Evolutionary conservation across 2,113 vertebrate species (phyloP).

Genomic region (Morone chrysops): DNA sequence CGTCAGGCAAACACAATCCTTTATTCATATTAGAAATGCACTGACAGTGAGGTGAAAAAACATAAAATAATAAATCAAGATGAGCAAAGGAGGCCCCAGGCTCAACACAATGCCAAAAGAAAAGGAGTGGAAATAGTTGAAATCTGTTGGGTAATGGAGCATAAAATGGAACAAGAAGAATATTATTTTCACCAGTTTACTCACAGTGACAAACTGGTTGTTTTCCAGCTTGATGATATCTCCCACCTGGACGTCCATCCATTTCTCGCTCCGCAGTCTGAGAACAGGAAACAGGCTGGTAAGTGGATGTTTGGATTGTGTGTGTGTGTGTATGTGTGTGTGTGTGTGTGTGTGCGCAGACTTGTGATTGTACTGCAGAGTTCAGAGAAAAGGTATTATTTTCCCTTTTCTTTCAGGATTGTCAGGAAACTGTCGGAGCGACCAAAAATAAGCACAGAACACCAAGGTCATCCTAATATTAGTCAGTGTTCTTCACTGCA

Average conservation of each 20-base stretch:
- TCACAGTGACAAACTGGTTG: constrained; percentile 94
- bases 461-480: constrained; percentile 41
- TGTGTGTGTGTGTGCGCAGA: not conserved
- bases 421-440: constrained; percentile 3
- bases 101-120: not conserved
- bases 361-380: not conserved
- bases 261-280: constrained; percentile 91
- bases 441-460: constrained; percentile 12
- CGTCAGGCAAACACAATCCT: too few species aligned
- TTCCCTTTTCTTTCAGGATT: constrained; percentile 2
- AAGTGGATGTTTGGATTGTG: not conserved
- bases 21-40: too few species aligned
- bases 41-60: not conserved
- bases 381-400: constrained; percentile 2
- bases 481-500: constrained; percentile 4
- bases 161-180: not conserved
- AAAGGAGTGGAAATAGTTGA: not conserved
- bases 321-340: constrained; percentile 2
- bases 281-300: constrained; percentile 58
- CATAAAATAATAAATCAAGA: not conserved
- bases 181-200: constrained; percentile 44
- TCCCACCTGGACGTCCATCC: constrained; percentile 96
- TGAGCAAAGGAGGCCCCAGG: not conserved
- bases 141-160: not conserved
- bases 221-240: constrained; percentile 97